phyloP scores from a whole-genome alignment of 2,888 invertebrate species.

The Eudemis profundana region DNA sequence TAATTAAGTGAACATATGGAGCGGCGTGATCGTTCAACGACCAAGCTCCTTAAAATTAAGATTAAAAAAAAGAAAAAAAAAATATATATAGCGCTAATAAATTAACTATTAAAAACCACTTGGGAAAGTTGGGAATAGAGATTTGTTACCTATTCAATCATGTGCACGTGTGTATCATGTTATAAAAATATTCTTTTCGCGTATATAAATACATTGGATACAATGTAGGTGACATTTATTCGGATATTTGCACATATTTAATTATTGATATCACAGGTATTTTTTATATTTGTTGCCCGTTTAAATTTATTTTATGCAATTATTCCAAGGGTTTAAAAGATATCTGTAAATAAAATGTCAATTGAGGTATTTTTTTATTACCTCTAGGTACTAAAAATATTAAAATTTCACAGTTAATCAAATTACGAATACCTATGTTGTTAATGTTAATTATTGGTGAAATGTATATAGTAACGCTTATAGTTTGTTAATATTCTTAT shows the following conservation, averaged over 20 bases:
- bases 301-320: slow-evolving; percentile 16
- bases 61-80: too few species aligned
- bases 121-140: not conserved
- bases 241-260: not conserved
- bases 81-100: not conserved
- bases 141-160: not conserved
- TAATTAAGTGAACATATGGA: too few species aligned
- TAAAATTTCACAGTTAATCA: slow-evolving; percentile 3
- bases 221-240: too few species aligned
- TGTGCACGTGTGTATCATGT: not conserved
- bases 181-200: not conserved
- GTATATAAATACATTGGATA: too few species aligned
- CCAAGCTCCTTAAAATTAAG: too few species aligned
- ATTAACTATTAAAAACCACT: not conserved
- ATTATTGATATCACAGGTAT: slow-evolving; percentile 20
- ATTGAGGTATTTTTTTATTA: slow-evolving; percentile 1
- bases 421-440: slow-evolving; percentile 1
- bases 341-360: slow-evolving; percentile 21
- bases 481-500: slow-evolving; percentile 3
- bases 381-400: not conserved
- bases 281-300: slow-evolving; percentile 17
- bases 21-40: too few species aligned
- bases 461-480: slow-evolving; percentile 13
- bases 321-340: slow-evolving; percentile 8
- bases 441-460: slow-evolving; percentile 9